Conservation (phyloP, 35 echinoderm and acorn worm genomes). For the Hemicentrotus pulcherrimus region DNA sequence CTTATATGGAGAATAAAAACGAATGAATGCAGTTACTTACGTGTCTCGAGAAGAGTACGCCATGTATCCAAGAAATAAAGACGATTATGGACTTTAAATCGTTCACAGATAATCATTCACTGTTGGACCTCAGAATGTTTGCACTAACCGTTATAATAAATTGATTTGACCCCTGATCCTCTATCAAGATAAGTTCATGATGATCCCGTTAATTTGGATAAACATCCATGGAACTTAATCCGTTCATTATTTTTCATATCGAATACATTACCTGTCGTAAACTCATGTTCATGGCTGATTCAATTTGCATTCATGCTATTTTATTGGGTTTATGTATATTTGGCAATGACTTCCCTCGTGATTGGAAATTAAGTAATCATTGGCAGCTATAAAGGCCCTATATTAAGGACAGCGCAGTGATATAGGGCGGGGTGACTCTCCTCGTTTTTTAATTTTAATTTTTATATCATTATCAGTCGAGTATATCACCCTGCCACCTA, state of each 20-base stretch:
- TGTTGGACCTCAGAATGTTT: too few relatives aligned
- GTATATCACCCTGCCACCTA: too few relatives aligned
- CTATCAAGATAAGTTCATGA: background rate
- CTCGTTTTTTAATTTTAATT: background rate
- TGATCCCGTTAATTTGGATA: background rate
- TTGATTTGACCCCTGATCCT: background rate
- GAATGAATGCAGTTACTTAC: background rate
- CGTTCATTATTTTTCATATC: background rate
- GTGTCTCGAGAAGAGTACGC: background rate
- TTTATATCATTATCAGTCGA: too few relatives aligned
- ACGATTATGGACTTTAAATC: background rate
- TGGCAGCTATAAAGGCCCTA: too few relatives aligned
- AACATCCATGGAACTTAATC: background rate
- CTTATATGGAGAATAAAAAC: background rate
- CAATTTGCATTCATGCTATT: too few relatives aligned
- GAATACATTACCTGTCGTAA: background rate
- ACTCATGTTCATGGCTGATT: background rate
- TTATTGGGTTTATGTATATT: too few relatives aligned
- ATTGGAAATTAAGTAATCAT: too few relatives aligned
- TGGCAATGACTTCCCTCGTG: too few relatives aligned
- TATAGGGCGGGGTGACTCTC: background rate
- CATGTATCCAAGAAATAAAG: background rate
- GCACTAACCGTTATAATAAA: too few relatives aligned
- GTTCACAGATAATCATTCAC: background rate
- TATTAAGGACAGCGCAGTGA: too few relatives aligned